Evolutionary conservation across 1,140 invertebrate species (phyloP).

Genomic region (Harlomillsia oculata): DNA sequence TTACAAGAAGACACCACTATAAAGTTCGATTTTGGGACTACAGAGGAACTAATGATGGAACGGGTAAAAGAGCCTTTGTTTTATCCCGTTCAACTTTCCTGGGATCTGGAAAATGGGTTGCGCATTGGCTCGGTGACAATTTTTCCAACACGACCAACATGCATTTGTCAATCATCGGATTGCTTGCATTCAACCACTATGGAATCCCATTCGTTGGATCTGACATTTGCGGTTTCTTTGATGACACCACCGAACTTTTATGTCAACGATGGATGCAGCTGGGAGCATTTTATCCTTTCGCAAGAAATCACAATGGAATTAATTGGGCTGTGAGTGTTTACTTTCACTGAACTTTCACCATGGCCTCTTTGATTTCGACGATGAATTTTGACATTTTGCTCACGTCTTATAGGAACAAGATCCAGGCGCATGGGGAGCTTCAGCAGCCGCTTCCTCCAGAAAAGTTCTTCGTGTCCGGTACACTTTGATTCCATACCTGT

Average conservation of each 20-base stretch:
- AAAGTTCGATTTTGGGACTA: not conserved
- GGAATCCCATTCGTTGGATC: slow-evolving; percentile 39
- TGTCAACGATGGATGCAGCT: slow-evolving; percentile 58
- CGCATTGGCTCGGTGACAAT: slow-evolving; percentile 46
- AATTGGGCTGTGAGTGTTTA: slow-evolving; percentile 18
- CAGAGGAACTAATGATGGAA: slow-evolving; percentile 6
- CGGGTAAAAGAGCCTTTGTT: slow-evolving; percentile 40
- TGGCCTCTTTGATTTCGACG: not conserved
- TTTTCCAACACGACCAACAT: slow-evolving; percentile 44
- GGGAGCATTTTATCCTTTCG: slow-evolving; percentile 76
- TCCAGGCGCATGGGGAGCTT: slow-evolving; percentile 33
- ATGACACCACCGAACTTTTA: slow-evolving; percentile 2
- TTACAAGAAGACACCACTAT: not conserved
- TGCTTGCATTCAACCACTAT: slow-evolving; percentile 20
- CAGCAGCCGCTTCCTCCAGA: slow-evolving; percentile 35
- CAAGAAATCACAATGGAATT: slow-evolving; percentile 61
- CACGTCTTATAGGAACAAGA: slow-evolving; percentile 37
- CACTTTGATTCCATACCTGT: slow-evolving; percentile 44
- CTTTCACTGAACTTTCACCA: not conserved
- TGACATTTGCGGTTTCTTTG: slow-evolving; percentile 35
- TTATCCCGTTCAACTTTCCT: slow-evolving; percentile 48
- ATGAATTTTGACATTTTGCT: not conserved
- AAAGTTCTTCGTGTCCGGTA: slow-evolving; percentile 42
- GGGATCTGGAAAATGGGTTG: slow-evolving; percentile 45
- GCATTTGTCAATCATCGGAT: slow-evolving; percentile 42